Conservation (phyloP, 2,797 vertebrate genomes). For the Limosa lapponica region DNA sequence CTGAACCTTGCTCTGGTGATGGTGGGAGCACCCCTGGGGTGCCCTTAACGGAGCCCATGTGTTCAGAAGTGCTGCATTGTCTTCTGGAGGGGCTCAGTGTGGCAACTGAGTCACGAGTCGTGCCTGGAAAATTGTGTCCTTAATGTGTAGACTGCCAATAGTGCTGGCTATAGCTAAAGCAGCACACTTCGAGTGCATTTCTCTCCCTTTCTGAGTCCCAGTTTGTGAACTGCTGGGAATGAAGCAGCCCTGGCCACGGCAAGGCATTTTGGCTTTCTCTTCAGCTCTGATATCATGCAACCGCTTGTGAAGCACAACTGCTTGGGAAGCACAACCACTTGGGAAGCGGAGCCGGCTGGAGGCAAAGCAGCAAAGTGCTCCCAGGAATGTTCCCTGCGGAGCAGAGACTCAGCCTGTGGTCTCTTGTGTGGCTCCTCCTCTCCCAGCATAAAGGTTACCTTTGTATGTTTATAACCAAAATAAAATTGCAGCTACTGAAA, state of each 20-base stretch:
- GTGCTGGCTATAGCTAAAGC: neutral
- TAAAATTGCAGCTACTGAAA: conserved; percentile 23
- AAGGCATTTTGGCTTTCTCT: neutral
- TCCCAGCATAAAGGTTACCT: conserved; percentile 6
- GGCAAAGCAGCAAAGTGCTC: neutral
- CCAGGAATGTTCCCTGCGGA: neutral
- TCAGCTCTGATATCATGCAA: neutral
- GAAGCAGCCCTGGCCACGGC: neutral
- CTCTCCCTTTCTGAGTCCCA: neutral
- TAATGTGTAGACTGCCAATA: neutral
- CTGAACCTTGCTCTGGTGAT: neutral
- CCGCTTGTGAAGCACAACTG: neutral
- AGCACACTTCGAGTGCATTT: neutral
- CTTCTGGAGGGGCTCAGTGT: neutral
- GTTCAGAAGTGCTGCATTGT: neutral
- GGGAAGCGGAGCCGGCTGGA: neutral
- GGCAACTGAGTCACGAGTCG: neutral
- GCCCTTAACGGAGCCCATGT: neutral
- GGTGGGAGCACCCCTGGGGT: neutral
- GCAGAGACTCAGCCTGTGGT: neutral
- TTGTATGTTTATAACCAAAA: conserved; percentile 35
- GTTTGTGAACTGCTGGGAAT: neutral
- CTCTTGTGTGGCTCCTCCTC: neutral
- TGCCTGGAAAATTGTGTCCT: neutral
- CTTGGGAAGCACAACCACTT: neutral